These are phyloP conservation scores for Pseudanteris insignis DNA, from an alignment of 2,888 invertebrate species.

Conservation along the genomic window DNA sequence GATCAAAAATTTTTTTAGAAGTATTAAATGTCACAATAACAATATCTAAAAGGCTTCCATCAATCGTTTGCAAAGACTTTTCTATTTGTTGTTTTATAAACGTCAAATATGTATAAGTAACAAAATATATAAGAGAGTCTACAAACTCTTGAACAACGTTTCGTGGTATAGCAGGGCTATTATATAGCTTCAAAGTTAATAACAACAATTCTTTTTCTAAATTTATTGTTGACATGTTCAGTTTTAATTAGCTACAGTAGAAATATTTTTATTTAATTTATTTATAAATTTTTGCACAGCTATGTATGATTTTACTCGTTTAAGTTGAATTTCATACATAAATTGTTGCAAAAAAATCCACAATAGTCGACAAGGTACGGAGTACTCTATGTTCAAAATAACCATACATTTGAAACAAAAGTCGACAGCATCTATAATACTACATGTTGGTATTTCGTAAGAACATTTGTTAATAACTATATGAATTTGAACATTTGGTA, in stretches of 20 bases:
- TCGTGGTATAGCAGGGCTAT: not conserved
- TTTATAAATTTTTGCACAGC: not conserved
- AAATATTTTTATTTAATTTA: not conserved
- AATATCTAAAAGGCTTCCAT: not conserved
- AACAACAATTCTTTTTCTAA: slow-evolving; percentile 5
- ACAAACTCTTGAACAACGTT: slow-evolving; percentile 7
- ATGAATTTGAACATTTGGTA: too few species aligned
- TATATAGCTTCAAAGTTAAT: slow-evolving; percentile 4
- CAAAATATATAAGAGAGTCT: not conserved
- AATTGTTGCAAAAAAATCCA: slow-evolving; percentile 7
- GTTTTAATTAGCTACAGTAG: not conserved
- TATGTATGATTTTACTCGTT: not conserved
- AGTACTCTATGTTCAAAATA: not conserved
- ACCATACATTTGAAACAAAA: too few species aligned
- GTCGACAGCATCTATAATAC: too few species aligned
- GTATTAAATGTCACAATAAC: not conserved
- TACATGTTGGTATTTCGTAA: too few species aligned
- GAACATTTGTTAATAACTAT: too few species aligned
- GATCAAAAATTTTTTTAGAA: slow-evolving; percentile 3
- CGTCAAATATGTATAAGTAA: not conserved
- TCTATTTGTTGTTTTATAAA: slow-evolving; percentile 1
- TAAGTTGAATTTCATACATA: slow-evolving; percentile 3
- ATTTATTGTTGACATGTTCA: not conserved
- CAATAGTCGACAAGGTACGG: not conserved
- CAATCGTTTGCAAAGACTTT: not conserved